phyloP scores from a whole-genome alignment of 1,140 invertebrate species.

The Helicoverpa armigera region DNA sequence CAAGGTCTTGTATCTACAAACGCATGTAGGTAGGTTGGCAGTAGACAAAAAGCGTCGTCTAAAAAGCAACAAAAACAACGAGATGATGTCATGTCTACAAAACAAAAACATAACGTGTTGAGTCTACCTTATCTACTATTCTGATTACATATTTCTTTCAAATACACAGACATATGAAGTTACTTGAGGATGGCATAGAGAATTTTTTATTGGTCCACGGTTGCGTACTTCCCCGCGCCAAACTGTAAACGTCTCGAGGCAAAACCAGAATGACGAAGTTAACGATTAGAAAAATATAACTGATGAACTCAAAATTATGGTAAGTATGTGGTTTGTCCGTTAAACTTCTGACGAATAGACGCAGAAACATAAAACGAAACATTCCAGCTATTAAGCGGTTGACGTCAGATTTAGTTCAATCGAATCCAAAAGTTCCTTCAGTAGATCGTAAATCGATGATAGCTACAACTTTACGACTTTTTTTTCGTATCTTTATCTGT shows the following conservation, averaged over 20 bases:
- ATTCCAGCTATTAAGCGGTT: background rate
- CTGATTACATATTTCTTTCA: no score
- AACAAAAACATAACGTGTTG: background rate
- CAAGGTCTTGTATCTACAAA: background rate
- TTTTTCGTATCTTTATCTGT: conserved; percentile 36
- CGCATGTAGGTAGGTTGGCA: background rate
- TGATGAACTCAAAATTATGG: conserved; percentile 21
- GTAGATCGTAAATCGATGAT: conserved; percentile 25
- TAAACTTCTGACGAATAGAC: conserved; percentile 23
- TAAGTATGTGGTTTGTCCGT: conserved; percentile 27
- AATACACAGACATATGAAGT: no score
- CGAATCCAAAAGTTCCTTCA: conserved; percentile 11
- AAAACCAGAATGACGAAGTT: background rate
- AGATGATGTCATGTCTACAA: background rate
- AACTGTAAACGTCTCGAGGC: background rate
- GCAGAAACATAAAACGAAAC: conserved; percentile 23
- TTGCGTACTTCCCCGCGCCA: background rate
- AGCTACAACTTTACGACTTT: conserved; percentile 39
- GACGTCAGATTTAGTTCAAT: conserved; percentile 31
- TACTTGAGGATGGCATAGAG: no score
- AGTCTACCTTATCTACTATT: no score
- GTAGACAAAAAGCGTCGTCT: background rate
- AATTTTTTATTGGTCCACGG: no score
- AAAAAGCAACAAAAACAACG: background rate
- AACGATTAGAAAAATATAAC: conserved; percentile 33